Percentiles rank a stretch among this genome's conserved stretches.
phyloP scores from a whole-genome alignment of 2,888 invertebrate genomes.

The Clostera curtula region DNA sequence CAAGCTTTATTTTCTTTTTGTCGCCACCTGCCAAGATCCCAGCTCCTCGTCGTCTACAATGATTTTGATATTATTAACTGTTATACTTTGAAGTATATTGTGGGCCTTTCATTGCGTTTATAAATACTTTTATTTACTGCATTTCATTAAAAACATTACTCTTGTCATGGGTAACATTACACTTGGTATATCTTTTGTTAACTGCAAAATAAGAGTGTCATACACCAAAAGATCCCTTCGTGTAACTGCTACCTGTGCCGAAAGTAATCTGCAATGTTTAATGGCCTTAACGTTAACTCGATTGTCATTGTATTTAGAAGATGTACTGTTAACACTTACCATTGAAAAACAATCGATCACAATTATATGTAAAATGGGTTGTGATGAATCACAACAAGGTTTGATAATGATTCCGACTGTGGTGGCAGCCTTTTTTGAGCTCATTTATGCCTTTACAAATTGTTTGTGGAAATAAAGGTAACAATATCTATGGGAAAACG shows the following conservation, averaged over 20 bases:
- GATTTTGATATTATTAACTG: no score
- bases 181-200: constrained; percentile 5
- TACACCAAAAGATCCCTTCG: constrained; percentile 1
- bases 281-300: constrained; percentile 3
- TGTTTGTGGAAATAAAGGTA: constrained; percentile 10
- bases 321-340: constrained; percentile 1
- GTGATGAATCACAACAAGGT: constrained; percentile 20
- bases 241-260: constrained; percentile 5
- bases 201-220: constrained; percentile 4
- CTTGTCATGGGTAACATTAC: no score
- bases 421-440: constrained; percentile 20
- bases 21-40: no score
- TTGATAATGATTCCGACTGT: constrained; percentile 8
- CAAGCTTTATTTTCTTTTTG: no score
- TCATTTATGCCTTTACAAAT: constrained; percentile 23
- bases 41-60: no score
- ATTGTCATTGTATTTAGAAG: constrained; percentile 4
- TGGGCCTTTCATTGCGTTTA: no score
- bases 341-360: constrained; percentile 6
- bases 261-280: constrained; percentile 2
- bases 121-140: no score
- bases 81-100: no score
- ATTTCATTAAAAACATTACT: constrained; percentile 6
- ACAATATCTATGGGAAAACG: constrained; percentile 23
- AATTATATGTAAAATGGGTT: constrained; percentile 20